Evolutionary conservation across 2,888 invertebrate genomes (phyloP).

Genomic region (Iselma pallidipennis): DNA sequence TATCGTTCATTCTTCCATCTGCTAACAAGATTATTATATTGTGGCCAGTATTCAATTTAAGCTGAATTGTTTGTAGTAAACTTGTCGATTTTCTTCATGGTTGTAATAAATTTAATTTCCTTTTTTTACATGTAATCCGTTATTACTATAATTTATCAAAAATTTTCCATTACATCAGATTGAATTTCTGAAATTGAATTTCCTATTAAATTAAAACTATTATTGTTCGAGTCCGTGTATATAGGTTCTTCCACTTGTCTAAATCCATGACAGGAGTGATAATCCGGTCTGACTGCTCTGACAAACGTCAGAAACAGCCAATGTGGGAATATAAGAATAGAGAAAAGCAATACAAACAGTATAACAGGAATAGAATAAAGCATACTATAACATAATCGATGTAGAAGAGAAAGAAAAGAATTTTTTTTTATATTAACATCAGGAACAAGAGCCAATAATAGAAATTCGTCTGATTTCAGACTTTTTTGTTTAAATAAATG

Average conservation of each 20-base stretch:
- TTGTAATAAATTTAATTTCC: too few species aligned
- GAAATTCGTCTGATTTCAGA: neutral
- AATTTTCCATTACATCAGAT: too few species aligned
- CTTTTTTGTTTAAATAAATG: neutral
- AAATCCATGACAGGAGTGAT: neutral
- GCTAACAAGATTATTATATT: neutral
- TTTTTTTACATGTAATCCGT: too few species aligned
- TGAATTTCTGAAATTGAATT: too few species aligned
- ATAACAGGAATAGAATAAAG: conserved; percentile 15
- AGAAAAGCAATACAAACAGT: conserved; percentile 12
- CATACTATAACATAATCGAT: conserved; percentile 7
- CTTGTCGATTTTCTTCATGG: too few species aligned
- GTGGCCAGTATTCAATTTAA: neutral
- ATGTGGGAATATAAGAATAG: neutral
- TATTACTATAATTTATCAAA: too few species aligned
- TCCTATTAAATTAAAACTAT: neutral
- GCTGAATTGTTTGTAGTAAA: neutral
- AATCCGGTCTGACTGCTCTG: neutral
- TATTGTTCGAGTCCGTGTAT: neutral
- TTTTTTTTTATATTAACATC: conserved; percentile 6
- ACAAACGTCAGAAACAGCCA: conserved; percentile 20
- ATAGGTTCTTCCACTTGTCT: neutral
- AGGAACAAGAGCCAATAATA: neutral
- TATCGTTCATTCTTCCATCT: neutral
- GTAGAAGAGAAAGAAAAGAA: conserved; percentile 7